Evolutionary conservation across 1,140 invertebrate species (phyloP).

Genomic region (Leptopilina clavipes): DNA sequence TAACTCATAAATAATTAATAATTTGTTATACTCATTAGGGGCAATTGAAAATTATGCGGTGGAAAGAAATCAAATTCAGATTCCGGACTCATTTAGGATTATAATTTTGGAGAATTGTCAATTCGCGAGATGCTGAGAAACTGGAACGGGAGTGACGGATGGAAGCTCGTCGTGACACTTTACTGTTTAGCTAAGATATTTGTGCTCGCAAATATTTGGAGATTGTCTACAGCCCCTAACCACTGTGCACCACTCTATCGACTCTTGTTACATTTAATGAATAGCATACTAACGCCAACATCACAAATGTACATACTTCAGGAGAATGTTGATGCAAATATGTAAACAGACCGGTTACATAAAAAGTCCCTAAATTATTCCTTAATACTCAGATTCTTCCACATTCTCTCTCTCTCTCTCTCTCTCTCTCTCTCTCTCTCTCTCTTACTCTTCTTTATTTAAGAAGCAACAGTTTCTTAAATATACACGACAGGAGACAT

Average conservation of each 20-base stretch:
- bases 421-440: background rate
- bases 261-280: conserved; percentile 72
- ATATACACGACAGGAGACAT: too few species aligned
- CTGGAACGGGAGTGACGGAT: conserved; percentile 57
- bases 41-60: too few species aligned
- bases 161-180: conserved; percentile 63
- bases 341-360: background rate
- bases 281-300: conserved; percentile 62
- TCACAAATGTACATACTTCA: conserved; percentile 45
- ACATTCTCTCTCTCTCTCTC: background rate
- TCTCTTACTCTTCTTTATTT: background rate
- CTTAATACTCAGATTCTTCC: background rate
- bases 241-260: conserved; percentile 66
- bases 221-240: conserved; percentile 73
- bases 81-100: background rate
- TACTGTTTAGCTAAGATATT: conserved; percentile 75
- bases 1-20: too few species aligned
- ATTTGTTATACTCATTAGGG: too few species aligned
- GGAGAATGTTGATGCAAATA: conserved; percentile 26
- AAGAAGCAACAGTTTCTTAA: background rate
- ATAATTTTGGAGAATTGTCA: conserved; percentile 11
- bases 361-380: background rate
- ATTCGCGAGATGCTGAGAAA: conserved; percentile 40
- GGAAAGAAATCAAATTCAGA: background rate
- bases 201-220: conserved; percentile 75